phyloP scores from a whole-genome alignment of 2,113 vertebrate genomes.

The Pandion haliaetus region DNA sequence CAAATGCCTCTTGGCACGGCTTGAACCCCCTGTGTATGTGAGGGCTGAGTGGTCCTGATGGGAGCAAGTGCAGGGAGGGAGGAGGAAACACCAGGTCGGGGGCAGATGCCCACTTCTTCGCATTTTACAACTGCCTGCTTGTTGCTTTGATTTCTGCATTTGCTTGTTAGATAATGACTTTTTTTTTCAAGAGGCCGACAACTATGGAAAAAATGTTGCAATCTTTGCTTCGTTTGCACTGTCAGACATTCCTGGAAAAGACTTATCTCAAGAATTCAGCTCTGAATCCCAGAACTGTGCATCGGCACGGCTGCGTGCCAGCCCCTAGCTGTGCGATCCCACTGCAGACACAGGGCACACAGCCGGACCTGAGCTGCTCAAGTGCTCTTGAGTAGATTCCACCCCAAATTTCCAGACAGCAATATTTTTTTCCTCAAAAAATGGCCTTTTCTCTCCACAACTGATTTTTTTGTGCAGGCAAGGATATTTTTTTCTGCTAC shows the following conservation, averaged over 20 bases:
- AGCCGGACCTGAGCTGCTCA: neutral
- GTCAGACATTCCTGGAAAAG: slow-evolving; percentile 60
- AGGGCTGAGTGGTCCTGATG: neutral
- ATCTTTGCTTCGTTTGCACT: slow-evolving; percentile 5
- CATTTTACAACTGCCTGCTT: neutral
- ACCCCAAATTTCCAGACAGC: neutral
- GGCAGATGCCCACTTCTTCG: neutral
- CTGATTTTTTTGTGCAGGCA: neutral
- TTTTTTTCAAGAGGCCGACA: neutral
- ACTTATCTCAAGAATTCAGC: slow-evolving; percentile 63
- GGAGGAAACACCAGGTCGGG: neutral
- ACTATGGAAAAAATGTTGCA: slow-evolving; percentile 57
- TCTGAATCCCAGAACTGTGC: slow-evolving; percentile 1
- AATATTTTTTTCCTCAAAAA: neutral
- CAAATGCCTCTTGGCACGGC: neutral
- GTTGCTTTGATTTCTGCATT: neutral
- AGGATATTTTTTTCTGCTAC: neutral
- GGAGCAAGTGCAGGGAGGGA: neutral
- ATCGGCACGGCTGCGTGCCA: neutral
- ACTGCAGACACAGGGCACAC: accelerated
- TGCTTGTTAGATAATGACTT: neutral
- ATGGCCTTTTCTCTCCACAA: neutral
- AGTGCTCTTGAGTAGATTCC: neutral
- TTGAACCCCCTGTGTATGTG: accelerated
- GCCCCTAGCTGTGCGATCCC: neutral